phyloP scores from a whole-genome alignment of 2,888 invertebrate genomes.

The Epirrita christyi region DNA sequence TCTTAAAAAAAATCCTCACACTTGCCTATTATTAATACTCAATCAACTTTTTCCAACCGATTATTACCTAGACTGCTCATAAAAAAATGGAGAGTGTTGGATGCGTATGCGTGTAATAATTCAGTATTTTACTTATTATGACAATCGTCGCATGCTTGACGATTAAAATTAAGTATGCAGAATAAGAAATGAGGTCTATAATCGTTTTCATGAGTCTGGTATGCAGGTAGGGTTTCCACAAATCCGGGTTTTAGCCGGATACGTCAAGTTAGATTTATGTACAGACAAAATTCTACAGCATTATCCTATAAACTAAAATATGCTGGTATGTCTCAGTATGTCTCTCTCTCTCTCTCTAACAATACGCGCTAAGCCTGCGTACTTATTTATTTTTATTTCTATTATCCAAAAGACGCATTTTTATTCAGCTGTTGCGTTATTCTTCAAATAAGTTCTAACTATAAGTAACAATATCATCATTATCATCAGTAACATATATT shows the following conservation, averaged over 20 bases:
- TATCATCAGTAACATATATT: too few species aligned
- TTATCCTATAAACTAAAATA: too few species aligned
- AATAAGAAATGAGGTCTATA: conserved; percentile 68
- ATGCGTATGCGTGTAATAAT: conserved; percentile 70
- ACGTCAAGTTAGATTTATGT: too few species aligned
- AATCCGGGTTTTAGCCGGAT: conserved; percentile 3
- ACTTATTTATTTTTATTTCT: too few species aligned
- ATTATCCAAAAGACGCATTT: too few species aligned
- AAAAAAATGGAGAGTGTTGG: conserved; percentile 59
- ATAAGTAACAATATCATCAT: too few species aligned
- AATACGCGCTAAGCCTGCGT: too few species aligned
- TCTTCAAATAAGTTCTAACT: too few species aligned
- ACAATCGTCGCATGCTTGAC: conserved; percentile 69
- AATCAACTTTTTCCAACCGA: conserved; percentile 48
- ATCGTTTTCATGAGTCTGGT: conserved; percentile 70
- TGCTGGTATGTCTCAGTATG: too few species aligned
- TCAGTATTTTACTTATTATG: conserved; percentile 70
- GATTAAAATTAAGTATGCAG: conserved; percentile 71
- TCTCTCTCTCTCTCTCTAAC: too few species aligned
- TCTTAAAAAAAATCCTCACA: conserved; percentile 10
- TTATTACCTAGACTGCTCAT: conserved; percentile 48
- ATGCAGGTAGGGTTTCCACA: conserved; percentile 43
- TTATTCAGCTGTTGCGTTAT: too few species aligned
- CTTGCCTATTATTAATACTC: conserved; percentile 46
- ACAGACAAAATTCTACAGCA: too few species aligned